Conservation (phyloP, 2,888 invertebrate species). For the Ethmia dodecea region DNA sequence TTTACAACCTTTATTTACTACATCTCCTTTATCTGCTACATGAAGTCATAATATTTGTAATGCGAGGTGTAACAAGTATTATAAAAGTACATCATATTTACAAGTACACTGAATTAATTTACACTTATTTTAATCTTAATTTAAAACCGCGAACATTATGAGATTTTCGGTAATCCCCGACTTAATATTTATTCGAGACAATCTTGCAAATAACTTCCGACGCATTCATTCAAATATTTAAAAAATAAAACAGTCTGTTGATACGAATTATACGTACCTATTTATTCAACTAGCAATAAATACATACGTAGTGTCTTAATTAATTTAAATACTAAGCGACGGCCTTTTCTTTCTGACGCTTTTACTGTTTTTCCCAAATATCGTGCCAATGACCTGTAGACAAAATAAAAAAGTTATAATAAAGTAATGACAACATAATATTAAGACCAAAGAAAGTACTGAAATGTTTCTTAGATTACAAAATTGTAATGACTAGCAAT, state of each 20-base stretch:
- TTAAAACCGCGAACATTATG: no score
- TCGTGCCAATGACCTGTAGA: conserved; percentile 81
- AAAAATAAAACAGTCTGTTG: conserved; percentile 55
- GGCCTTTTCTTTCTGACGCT: conserved; percentile 87
- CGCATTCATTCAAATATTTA: conserved; percentile 8
- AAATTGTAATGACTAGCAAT: no score
- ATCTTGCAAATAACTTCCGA: no score
- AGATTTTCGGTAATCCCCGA: no score
- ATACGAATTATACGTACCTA: conserved; percentile 27
- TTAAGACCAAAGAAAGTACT: no score
- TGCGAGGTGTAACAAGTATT: conserved; percentile 48
- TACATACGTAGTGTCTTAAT: no score
- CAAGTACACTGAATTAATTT: conserved; percentile 1
- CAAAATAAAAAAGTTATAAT: background rate
- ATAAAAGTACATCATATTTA: conserved; percentile 1
- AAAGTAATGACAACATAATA: no score
- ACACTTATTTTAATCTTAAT: no score
- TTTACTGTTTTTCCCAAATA: conserved; percentile 87
- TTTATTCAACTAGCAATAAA: conserved; percentile 10
- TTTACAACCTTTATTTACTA: conserved; percentile 44
- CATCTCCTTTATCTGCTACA: conserved; percentile 16
- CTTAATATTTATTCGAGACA: no score
- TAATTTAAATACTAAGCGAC: conserved; percentile 85
- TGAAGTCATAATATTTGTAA: conserved; percentile 30
- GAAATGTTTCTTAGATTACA: no score